A percentile compares a stretch with the other conserved stretches of the same genome.
These are phyloP conservation scores for Motacilla tschutschensis DNA, from an alignment of 2,113 vertebrate species.

Conservation along the genomic window DNA sequence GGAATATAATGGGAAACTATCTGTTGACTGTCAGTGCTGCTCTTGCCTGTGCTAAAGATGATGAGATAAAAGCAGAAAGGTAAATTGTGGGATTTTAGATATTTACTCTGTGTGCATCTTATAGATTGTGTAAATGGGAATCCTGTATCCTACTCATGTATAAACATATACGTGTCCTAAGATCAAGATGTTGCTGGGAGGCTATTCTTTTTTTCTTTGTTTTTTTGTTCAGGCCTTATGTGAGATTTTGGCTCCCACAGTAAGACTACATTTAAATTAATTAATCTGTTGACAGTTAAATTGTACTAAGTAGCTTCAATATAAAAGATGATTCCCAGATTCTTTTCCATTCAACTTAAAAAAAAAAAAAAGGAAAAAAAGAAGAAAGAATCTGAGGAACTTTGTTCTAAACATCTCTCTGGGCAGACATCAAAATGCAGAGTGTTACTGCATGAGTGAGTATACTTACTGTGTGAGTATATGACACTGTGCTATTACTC, in stretches of 20 bases:
- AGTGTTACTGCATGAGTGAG: slow-evolving; percentile 19
- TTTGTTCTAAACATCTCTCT: slow-evolving; percentile 70
- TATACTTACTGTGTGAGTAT: slow-evolving; percentile 27
- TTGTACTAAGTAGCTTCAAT: slow-evolving; percentile 59
- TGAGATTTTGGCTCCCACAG: slow-evolving; percentile 30
- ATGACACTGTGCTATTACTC: slow-evolving; percentile 61
- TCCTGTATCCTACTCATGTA: not conserved
- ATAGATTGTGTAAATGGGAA: not conserved
- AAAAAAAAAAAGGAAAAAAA: not conserved
- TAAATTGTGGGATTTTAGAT: not conserved
- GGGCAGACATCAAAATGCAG: slow-evolving; percentile 72
- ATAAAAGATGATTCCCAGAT: slow-evolving; percentile 67
- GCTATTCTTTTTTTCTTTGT: not conserved
- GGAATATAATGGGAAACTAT: not conserved
- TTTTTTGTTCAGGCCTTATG: not conserved
- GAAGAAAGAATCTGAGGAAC: slow-evolving; percentile 31
- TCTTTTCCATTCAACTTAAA: slow-evolving; percentile 42
- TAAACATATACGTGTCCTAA: not conserved
- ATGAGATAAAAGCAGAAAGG: not conserved
- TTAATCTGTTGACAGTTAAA: slow-evolving; percentile 70
- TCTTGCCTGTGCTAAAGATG: not conserved
- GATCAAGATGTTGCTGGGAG: not conserved
- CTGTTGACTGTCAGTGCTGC: not conserved
- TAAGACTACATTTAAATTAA: slow-evolving; percentile 61
- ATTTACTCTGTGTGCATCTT: not conserved